Evolutionary conservation across 2,113 vertebrate species (phyloP), one percentile per base, ranked within the genome.

Genomic region (Proterorhinus semilunaris): DNA sequence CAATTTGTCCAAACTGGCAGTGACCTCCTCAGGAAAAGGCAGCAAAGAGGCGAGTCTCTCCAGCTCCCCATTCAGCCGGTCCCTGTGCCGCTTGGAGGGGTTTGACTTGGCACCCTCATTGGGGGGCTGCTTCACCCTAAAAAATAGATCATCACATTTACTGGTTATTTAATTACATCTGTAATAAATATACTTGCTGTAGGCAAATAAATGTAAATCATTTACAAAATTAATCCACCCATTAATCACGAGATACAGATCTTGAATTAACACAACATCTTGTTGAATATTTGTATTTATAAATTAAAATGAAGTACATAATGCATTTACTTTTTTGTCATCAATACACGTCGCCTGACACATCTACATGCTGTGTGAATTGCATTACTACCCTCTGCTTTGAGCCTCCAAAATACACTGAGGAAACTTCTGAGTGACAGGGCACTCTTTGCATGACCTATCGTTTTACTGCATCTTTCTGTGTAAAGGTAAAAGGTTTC

Each of bases 11-110:
- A 95, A 86, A 5, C 88, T 81, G 72, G 88, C 74, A 0, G 82
- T 36, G 42, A 94, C 92, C 57, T 95, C 94, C 52, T 94, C 89
- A 0, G 91, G 82, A 70, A 95, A 95, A 0, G 94, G 93, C 75
- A 95, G 84, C 74, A 95, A 86, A 63, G 79, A 78, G 0, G 88
- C 92, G 83, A 95, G 70, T 5, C 81, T 90, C 88, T 65, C 90
- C 86, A 95, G 91, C 79, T 95, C 94, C 10, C 91, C 88, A 53
- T 93, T 95, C 59, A 95, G 83, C 0, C 90, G 74, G n/a, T 94
- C 93, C 6, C 90, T 74, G 68, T 95, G 94, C n/a, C 88, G 76
- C 67, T 95, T 95, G 71, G 94, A 95, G 6, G 94, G 93, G 81
- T 92, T 95, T 65, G 92, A 94, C 71, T 94, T 94, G 72, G 83